Conservation (phyloP, 2,113 vertebrate genomes). For the Calidris pygmaea region DNA sequence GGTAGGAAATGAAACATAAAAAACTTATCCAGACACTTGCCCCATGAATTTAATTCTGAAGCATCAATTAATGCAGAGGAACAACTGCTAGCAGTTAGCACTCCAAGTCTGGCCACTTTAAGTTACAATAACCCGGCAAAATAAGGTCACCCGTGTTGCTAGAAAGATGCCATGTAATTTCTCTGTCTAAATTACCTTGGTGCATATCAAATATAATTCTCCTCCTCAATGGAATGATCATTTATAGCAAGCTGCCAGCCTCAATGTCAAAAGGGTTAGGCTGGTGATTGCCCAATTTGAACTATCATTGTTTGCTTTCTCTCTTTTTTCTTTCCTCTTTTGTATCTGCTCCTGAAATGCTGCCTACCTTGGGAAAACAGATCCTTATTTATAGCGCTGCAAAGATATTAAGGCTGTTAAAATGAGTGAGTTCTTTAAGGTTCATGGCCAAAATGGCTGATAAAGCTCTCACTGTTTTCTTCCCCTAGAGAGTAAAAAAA, state of each 20-base stretch:
- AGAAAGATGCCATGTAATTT: constrained; percentile 62
- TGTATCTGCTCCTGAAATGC: background rate
- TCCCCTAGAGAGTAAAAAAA: background rate
- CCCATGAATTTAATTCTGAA: constrained; percentile 13
- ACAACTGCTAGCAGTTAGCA: background rate
- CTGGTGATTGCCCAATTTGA: constrained; percentile 22
- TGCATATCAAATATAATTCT: constrained; percentile 74
- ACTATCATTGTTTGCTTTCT: constrained; percentile 24
- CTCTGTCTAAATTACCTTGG: constrained; percentile 71
- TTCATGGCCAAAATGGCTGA: constrained; percentile 43
- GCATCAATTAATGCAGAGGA: background rate
- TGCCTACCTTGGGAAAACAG: constrained; percentile 27
- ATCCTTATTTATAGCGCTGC: constrained; percentile 53
- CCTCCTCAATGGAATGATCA: constrained; percentile 67
- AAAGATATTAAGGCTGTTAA: constrained; percentile 51
- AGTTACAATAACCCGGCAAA: constrained; percentile 18
- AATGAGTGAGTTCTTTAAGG: constrained; percentile 38
- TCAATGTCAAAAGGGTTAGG: constrained; percentile 68
- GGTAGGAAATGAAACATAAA: background rate
- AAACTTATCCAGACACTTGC: background rate
- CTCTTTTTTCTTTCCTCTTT: background rate
- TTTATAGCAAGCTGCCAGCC: constrained; percentile 48
- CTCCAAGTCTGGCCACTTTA: background rate
- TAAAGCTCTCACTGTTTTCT: background rate
- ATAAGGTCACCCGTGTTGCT: constrained; percentile 33